Percentiles rank a stretch among this genome's conserved stretches.
phyloP scores from a whole-genome alignment of 2,888 invertebrate genomes.

The Campoplex capitator region DNA sequence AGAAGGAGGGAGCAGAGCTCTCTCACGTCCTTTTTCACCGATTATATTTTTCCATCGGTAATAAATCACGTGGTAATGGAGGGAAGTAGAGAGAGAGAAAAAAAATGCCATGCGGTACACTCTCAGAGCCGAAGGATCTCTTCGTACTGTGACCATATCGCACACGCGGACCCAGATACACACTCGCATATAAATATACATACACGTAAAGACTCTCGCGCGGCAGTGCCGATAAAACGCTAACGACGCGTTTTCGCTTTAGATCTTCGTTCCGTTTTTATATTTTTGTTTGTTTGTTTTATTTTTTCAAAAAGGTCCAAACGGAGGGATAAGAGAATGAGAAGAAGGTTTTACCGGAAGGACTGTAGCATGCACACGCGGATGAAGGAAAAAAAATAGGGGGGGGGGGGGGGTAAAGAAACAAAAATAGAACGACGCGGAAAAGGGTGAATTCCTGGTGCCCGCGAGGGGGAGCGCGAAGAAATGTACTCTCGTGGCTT shows the following conservation, averaged over 20 bases:
- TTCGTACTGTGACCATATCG: slow-evolving; percentile 32
- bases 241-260: slow-evolving; percentile 58
- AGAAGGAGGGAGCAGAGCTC: background rate
- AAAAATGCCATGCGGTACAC: slow-evolving; percentile 30
- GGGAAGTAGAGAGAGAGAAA: slow-evolving; percentile 28
- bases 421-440: slow-evolving; percentile 47
- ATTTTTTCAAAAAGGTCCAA: background rate
- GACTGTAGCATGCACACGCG: slow-evolving; percentile 17
- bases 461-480: slow-evolving; percentile 40
- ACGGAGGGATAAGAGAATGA: slow-evolving; percentile 1
- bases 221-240: slow-evolving; percentile 57
- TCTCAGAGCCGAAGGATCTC: slow-evolving; percentile 32
- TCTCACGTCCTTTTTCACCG: slow-evolving; percentile 34
- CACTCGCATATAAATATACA: too few species aligned
- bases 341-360: slow-evolving; percentile 41
- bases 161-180: background rate
- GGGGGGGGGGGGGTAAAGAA: background rate
- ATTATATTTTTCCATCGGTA: slow-evolving; percentile 77
- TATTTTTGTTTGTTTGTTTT: too few species aligned
- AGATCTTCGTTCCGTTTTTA: slow-evolving; percentile 36
- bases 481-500: slow-evolving; percentile 52
- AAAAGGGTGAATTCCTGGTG: slow-evolving; percentile 55
- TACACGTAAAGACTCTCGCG: background rate
- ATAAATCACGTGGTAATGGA: slow-evolving; percentile 82
- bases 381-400: slow-evolving; percentile 21